These are phyloP conservation scores for Campylomormyrus numenius DNA, from an alignment of 2,113 vertebrate species.

Conservation along the genomic window DNA sequence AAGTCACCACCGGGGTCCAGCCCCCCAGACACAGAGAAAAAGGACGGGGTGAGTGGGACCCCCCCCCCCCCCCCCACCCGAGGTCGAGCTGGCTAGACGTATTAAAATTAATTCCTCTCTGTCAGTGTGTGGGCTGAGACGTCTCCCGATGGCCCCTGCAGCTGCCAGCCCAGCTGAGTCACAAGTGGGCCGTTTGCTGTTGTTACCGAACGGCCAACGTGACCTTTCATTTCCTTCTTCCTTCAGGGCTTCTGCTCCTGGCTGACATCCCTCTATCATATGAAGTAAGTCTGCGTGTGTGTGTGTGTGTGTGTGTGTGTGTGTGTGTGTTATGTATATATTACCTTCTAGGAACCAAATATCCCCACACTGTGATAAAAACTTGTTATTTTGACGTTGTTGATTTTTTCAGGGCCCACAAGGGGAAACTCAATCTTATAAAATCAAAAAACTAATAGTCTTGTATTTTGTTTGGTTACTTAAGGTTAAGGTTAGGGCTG, in stretches of 20 bases:
- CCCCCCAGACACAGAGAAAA: conserved; percentile 74
- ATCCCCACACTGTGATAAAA: not conserved
- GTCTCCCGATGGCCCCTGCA: conserved; percentile 31
- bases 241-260: conserved; percentile 90
- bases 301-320: conserved; percentile 12
- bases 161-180: conserved; percentile 40
- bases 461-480: not conserved
- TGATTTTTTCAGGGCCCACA: too few species aligned
- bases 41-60: conserved; percentile 74
- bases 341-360: not conserved
- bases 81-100: conserved; percentile 48
- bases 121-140: conserved; percentile 33
- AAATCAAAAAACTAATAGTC: too few species aligned
- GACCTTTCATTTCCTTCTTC: conserved; percentile 38
- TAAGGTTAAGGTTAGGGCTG: not conserved
- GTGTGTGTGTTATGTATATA: not conserved
- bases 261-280: conserved; percentile 83
- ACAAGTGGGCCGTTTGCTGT: conserved; percentile 32
- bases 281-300: conserved; percentile 79
- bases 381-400: too few species aligned
- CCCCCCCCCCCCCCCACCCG: conserved; percentile 39
- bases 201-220: conserved; percentile 31
- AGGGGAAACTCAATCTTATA: too few species aligned
- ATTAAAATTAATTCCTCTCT: conserved; percentile 41
- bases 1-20: conserved; percentile 86